Conservation (phyloP, 2,113 vertebrate species). For the Pelmatolapia mariae region DNA sequence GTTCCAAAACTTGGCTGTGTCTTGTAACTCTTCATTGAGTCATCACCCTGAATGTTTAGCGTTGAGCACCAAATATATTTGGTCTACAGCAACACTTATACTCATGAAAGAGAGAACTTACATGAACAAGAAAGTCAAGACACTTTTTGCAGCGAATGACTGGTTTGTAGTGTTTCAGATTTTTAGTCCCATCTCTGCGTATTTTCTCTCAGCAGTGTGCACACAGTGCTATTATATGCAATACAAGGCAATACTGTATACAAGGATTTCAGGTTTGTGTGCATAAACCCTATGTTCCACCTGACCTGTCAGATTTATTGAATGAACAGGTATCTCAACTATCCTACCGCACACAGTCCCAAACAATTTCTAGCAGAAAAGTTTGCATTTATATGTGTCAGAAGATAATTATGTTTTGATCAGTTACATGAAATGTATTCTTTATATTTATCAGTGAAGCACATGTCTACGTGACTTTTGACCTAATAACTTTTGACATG, state of each 20-base stretch:
- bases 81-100: neutral
- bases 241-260: neutral
- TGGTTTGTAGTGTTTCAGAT: neutral
- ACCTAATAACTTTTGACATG: no score
- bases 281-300: neutral
- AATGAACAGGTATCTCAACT: neutral
- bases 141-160: neutral
- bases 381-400: neutral
- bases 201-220: neutral
- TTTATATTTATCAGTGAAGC: no score
- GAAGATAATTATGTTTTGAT: no score
- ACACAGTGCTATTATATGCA: neutral
- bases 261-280: neutral
- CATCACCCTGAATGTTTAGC: neutral
- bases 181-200: neutral
- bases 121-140: neutral
- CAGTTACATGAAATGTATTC: no score
- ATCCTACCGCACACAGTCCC: neutral
- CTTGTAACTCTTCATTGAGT: neutral
- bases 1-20: neutral
- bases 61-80: neutral
- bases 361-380: neutral
- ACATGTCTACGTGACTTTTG: no score
- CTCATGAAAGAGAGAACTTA: neutral
- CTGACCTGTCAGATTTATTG: neutral